Evolutionary conservation across 2,113 vertebrate species (phyloP), one percentile per base, ranked within the genome.

Genomic region (Xenopus borealis): DNA sequence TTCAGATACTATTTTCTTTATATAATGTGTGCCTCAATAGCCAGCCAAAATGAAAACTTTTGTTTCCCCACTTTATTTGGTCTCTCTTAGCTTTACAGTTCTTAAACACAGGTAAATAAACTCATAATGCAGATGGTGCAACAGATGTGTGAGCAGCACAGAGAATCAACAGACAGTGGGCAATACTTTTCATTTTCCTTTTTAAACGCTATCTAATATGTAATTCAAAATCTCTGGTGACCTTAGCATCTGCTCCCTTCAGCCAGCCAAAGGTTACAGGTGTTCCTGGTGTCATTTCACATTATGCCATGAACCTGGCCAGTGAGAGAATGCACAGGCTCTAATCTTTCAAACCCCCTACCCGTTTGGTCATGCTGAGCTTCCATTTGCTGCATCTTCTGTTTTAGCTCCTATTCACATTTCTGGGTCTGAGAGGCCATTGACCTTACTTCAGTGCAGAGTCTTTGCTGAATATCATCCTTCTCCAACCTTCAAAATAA

Each of bases 1-100:
- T 92, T 96, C 96, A 96, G 96, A 98, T 97, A 96, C 95, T 95
- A 95, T 94, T 96, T 96, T 98, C 96, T 97, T 98, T 95, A 97
- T 95, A 97, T 96, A 97, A 97, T 98, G 95, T 98, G 95, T 98
- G 96, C 91, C 86, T 90, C 90, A 91, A 91, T 94, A 92, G 92
- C 84, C 85, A 90, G 95, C 96, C 96, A 98, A 94, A 94, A 96
- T 93, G 88, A 91, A 93, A 91, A 89, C 90, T 95, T 96, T 97
- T 98, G 95, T 92, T 91, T 90, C 91, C 91, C 88, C 90, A 94
- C 96, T 98, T 98, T 94, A 96, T 96, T 92, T 93, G 91, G 89
- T 91, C 89, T 89, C 93, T 94, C 93, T 94, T 92, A 91, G 94
- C 93, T 94, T 93, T 91, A 90, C 91, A 88, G 94, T 95, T 94